Base-by-base conservation (phyloP, 53 echinoderm and acorn worm genomes). In the Echinarachnius parma region DNA sequence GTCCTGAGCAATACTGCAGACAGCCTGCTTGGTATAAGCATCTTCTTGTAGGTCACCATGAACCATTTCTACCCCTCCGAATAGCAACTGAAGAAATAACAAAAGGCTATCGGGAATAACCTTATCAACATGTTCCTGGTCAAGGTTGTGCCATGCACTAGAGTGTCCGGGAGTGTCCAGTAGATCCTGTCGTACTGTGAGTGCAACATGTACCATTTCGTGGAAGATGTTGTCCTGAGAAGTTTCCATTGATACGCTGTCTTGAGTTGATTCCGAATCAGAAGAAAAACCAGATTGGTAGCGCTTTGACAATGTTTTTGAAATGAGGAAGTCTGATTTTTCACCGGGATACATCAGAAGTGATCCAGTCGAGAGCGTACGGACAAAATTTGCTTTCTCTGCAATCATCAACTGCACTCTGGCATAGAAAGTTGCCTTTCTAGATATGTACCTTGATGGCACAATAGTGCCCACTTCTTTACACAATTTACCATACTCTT, bases 1-100 rank as follows among this genome's bases (percentile, higher is more conserved):
- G 33, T 81, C 72, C 34, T 72, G 81, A 36, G 81, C 52, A 72
- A 81, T 81, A 48, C 81, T 81, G 69, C 69, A 80, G 7, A 80
- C 34, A 50, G 53, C 64, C 16, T 48, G 62, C 36, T 78, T 78
- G 31, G 64, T 31, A 34, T 8, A 34, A 35, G 30, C 35, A 53
- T 78, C 48, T 49, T 78, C 78, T 31, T 47, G 37, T n/a, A 15
- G 49, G 22, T 35, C 64, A n/a, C 10, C 2, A 78, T 78, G 36
- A 37, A 64, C 53, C 50, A 62, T 37, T 63, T 62, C 31, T 33
- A 25, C 31, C n/a, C 71, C 72, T 3, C 61, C 81, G 60, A 81
- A 71, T 49, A 72, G 19, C 48, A 71, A 32, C 29, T 39, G 42
- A 8, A 81, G 71, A 46, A 81, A 42, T 21, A 66, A 30, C 34